A percentile compares a stretch with the other conserved stretches of the same genome.
These are phyloP conservation scores for Heliconius eleuchia DNA, from an alignment of 1,140 invertebrate genomes.

Conservation along the genomic window DNA sequence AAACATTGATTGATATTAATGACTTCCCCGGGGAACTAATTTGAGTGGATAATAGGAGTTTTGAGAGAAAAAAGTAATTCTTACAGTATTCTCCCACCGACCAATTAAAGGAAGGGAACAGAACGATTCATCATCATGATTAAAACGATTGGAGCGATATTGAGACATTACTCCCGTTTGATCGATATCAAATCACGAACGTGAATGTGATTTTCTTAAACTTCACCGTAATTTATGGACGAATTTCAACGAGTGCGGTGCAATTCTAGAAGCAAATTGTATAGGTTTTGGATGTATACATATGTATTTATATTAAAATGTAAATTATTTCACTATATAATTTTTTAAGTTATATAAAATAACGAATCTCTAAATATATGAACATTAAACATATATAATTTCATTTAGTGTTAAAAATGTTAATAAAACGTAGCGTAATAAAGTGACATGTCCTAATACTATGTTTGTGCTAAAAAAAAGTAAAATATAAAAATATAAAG, in stretches of 20 bases:
- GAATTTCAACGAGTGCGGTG: neutral
- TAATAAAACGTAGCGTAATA: neutral
- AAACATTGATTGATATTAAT: conserved; percentile 56
- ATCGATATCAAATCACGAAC: conserved; percentile 41
- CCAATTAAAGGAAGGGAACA: conserved; percentile 43
- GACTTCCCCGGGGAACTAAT: conserved; percentile 48
- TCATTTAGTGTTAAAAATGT: too few relatives aligned
- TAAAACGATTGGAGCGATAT: conserved; percentile 38
- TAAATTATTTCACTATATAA: too few relatives aligned
- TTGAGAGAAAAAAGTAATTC: conserved; percentile 44
- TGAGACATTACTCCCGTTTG: conserved; percentile 38
- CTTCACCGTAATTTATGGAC: conserved; percentile 25
- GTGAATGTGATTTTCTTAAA: conserved; percentile 32
- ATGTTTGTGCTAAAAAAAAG: neutral
- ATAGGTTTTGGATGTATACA: too few relatives aligned
- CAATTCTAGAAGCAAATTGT: neutral
- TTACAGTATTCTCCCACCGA: conserved; percentile 35
- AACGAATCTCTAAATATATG: too few relatives aligned
- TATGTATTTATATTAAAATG: too few relatives aligned
- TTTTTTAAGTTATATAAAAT: too few relatives aligned
- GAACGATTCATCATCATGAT: conserved; percentile 44
- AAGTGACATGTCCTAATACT: neutral
- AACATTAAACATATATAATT: too few relatives aligned
- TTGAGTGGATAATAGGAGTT: conserved; percentile 48
- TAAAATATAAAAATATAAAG: too few relatives aligned